Percentiles rank a stretch among this genome's conserved stretches.
phyloP scores from a whole-genome alignment of 2,888 invertebrate genomes.

The Cheilosia pagana region DNA sequence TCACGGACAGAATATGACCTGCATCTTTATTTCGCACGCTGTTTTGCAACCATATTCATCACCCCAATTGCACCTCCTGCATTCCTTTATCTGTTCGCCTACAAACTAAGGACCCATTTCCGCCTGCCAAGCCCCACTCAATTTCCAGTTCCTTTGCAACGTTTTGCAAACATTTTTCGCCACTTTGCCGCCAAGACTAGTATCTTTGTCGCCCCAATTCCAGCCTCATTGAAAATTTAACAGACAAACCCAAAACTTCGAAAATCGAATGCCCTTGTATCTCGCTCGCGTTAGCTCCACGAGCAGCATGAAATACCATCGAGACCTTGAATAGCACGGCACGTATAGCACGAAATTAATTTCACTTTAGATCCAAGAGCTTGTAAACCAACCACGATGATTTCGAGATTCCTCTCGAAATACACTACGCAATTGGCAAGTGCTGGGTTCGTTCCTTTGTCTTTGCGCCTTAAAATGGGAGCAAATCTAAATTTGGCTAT shows the following conservation, averaged over 20 bases:
- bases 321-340: slow-evolving; percentile 4
- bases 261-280: not conserved
- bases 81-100: too few species aligned
- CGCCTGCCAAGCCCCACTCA: too few species aligned
- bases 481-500: slow-evolving; percentile 39
- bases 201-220: not conserved
- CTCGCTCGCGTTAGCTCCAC: not conserved
- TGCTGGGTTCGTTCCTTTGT: slow-evolving; percentile 19
- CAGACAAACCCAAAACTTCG: not conserved
- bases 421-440: slow-evolving; percentile 42
- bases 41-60: too few species aligned
- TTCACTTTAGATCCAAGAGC: slow-evolving; percentile 27
- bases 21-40: too few species aligned
- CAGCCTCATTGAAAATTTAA: too few species aligned
- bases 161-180: too few species aligned
- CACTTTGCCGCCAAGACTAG: not conserved
- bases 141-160: too few species aligned
- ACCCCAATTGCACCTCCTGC: too few species aligned
- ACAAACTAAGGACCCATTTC: too few species aligned
- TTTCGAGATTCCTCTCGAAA: slow-evolving; percentile 8
- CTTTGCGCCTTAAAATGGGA: slow-evolving; percentile 21
- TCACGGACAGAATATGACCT: too few species aligned
- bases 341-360: slow-evolving; percentile 7
- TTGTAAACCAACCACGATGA: not conserved
- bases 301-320: not conserved